Base-by-base conservation (phyloP, 1,140 invertebrate species). In the Babylonia areolata region DNA sequence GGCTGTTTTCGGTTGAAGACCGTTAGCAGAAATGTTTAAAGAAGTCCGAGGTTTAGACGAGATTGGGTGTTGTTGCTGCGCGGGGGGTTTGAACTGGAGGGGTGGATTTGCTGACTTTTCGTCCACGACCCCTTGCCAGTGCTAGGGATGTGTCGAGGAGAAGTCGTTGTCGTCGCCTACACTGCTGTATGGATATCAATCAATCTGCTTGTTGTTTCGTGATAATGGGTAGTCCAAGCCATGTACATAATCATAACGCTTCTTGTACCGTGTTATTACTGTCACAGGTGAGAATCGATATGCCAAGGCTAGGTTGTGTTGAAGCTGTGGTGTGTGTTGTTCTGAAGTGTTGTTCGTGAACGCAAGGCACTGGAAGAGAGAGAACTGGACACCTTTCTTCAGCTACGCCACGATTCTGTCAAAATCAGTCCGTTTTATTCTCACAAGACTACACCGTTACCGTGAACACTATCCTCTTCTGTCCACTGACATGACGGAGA, bases 331-430 rank as follows among this genome's bases (percentile, higher is more conserved):
- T 31, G 17, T 1, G 11, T 37, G n/a, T 46, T 79, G 37, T 17
- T 31, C 40, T 79, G 35, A n/a, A 17, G 23, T 17, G 37, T 46
- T 23, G 35, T 46, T 31, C 12, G n/a, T 12, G 33, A 2, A 11
- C 9, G 71, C 11, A 11, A 31, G 71, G 71, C 71, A 12, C 11
- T n/a, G 71, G 28, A 35, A 73, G 9, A 9, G 31, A 77, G 73
- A 37, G 73, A 40, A 31, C 12, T 3, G 40, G 75, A 28, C 75
- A 20, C 37, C 37, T 40, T 2, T 77, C 35, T 77, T 77, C 37
- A 40, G 23, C 3, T 40, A 23, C 51, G 81, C 54, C 81, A 82
- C 81, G 64, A 82, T 54, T n/a, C 23, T 82, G 81, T 82, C 81
- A 82, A 82, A 82, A 69, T 82, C 58, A 54, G 81, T 39, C 69